Evolutionary conservation across 2,888 invertebrate species (phyloP).

Genomic region (Drosophila rubida): DNA sequence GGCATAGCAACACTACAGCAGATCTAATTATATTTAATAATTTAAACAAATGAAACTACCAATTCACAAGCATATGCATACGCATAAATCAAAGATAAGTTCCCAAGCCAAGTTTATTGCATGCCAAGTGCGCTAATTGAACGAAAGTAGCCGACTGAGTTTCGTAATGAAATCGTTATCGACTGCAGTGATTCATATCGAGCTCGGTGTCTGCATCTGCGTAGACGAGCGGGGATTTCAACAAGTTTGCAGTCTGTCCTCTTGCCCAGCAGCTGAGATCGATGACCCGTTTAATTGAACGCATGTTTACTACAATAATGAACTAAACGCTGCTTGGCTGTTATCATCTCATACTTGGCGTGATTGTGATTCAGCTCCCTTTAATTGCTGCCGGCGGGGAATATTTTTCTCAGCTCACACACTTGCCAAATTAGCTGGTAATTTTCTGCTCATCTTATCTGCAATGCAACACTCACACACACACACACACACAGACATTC

Average conservation of each 20-base stretch:
- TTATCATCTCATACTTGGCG: conserved; percentile 8
- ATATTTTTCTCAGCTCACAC: conserved; percentile 4
- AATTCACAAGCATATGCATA: too few species aligned
- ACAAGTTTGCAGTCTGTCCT: neutral
- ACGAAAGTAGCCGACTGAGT: neutral
- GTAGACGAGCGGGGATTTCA: neutral
- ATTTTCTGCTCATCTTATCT: conserved; percentile 2
- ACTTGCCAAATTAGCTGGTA: conserved; percentile 13
- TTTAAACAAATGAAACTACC: neutral
- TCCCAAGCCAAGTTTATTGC: too few species aligned
- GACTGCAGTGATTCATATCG: neutral
- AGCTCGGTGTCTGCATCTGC: neutral
- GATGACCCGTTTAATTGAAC: conserved; percentile 5
- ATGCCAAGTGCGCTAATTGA: too few species aligned
- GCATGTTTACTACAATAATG: neutral
- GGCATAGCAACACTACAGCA: too few species aligned
- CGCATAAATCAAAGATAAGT: too few species aligned
- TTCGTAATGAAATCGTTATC: neutral
- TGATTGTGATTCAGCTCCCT: conserved; percentile 26
- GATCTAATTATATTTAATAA: too few species aligned
- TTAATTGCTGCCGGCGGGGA: neutral
- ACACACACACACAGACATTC: neutral
- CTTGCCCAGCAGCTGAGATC: neutral
- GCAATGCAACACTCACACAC: neutral
- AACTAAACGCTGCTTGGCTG: too few species aligned